Conservation (phyloP, 2,113 vertebrate genomes). For the Lepus europaeus region DNA sequence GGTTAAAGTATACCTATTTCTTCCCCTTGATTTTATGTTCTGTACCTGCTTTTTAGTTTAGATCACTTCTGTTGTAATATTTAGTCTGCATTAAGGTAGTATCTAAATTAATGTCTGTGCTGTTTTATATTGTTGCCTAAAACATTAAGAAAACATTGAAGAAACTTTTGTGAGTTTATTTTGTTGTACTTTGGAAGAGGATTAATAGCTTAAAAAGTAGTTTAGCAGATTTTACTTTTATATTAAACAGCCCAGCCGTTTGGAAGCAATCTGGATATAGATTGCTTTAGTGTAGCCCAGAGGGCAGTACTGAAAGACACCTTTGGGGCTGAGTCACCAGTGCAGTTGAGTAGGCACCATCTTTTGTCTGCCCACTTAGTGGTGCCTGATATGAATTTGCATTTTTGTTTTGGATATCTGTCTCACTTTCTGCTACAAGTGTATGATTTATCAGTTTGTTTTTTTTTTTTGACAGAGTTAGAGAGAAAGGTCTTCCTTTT, state of each 20-base stretch:
- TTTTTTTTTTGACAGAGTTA: too few relatives aligned
- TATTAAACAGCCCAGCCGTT: not conserved
- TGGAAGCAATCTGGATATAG: not conserved
- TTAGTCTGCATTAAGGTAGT: conserved; percentile 17
- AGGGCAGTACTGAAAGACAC: not conserved
- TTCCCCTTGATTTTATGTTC: not conserved
- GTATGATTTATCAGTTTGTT: conserved; percentile 1
- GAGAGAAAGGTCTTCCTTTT: too few relatives aligned
- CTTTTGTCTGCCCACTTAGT: not conserved
- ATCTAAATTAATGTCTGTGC: conserved; percentile 19
- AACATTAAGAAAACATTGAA: conserved; percentile 22
- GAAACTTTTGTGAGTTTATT: not conserved
- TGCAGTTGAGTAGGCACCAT: not conserved
- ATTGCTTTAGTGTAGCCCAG: not conserved
- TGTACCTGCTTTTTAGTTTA: not conserved
- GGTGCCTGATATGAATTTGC: not conserved
- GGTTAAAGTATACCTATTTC: not conserved
- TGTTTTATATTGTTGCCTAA: conserved; percentile 30
- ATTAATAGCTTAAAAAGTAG: conserved; percentile 17
- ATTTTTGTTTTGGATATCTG: not conserved
- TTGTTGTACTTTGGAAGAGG: not conserved
- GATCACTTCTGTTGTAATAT: conserved; percentile 37
- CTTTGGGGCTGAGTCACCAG: not conserved
- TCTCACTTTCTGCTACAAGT: not conserved
- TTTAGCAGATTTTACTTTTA: conserved; percentile 21